A percentile compares a stretch with the other conserved stretches of the same genome.
Conservation (phyloP, 2,113 vertebrate species). For the Gracilinanus agilis region DNA sequence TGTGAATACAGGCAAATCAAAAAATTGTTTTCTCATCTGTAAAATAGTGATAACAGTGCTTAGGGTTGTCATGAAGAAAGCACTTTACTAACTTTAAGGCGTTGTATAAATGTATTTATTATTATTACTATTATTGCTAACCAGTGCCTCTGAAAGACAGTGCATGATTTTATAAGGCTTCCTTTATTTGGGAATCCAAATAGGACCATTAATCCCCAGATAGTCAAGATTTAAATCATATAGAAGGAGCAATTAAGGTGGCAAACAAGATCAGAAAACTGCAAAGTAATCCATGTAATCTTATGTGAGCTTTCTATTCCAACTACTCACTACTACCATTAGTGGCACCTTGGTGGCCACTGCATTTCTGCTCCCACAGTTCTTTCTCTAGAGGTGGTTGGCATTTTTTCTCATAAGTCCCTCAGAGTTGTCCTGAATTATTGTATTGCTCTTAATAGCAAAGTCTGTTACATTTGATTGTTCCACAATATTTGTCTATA, state of each 20-base stretch:
- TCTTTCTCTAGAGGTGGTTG: no score
- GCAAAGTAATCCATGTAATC: neutral
- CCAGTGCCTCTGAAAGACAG: neutral
- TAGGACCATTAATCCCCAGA: neutral
- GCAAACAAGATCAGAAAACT: neutral
- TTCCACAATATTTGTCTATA: no score
- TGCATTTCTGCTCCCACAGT: no score
- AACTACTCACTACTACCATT: neutral
- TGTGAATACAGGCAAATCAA: neutral
- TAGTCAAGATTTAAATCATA: neutral
- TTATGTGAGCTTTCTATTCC: neutral
- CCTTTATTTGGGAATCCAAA: conserved; percentile 39
- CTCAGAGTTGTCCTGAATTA: no score
- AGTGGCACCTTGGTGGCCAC: neutral
- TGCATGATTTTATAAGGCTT: neutral
- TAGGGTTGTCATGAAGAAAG: neutral
- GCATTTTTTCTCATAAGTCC: no score
- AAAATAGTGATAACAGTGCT: neutral
- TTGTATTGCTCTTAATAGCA: no score
- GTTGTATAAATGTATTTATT: neutral
- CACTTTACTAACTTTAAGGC: neutral
- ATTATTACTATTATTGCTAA: neutral
- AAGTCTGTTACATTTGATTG: no score
- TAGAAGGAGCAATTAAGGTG: neutral
- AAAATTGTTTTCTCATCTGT: neutral